Conservation (phyloP, 2,797 vertebrate species). For the Serranus cabrilla region DNA sequence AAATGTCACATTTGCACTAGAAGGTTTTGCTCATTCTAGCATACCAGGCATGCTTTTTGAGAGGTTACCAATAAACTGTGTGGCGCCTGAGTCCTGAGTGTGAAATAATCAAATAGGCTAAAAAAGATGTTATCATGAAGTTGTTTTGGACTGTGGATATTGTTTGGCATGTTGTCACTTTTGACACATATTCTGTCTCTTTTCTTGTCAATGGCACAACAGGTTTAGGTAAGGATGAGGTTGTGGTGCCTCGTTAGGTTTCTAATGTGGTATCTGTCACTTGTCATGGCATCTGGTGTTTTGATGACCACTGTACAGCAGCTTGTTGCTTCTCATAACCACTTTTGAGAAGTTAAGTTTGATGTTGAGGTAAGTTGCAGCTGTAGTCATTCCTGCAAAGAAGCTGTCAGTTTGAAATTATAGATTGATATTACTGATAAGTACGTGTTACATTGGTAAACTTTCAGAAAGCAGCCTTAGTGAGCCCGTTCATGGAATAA, state of each 20-base stretch:
- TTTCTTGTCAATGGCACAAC: constrained; percentile 58
- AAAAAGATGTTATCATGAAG: constrained; percentile 17
- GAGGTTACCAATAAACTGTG: constrained; percentile 14
- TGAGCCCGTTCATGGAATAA: constrained; percentile 10
- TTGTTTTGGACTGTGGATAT: constrained; percentile 24
- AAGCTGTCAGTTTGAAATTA: not conserved
- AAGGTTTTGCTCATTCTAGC: not conserved
- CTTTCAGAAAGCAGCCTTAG: constrained; percentile 38
- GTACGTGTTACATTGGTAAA: not conserved
- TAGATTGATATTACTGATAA: not conserved
- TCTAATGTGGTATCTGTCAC: constrained; percentile 57
- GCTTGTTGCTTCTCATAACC: constrained; percentile 21
- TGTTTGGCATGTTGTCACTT: constrained; percentile 13
- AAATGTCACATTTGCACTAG: not conserved
- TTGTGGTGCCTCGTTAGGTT: constrained; percentile 51
- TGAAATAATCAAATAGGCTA: not conserved
- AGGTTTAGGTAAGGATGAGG: constrained; percentile 85
- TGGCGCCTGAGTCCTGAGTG: not conserved
- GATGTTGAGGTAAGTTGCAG: not conserved
- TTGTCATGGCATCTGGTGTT: constrained; percentile 56
- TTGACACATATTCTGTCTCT: constrained; percentile 61
- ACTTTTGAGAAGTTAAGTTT: not conserved
- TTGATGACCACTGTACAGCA: constrained; percentile 69
- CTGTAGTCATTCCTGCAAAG: not conserved
- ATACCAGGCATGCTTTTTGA: constrained; percentile 39